phyloP scores from a whole-genome alignment of 2,113 vertebrate genomes.

The Rousettus leschenaultii region DNA sequence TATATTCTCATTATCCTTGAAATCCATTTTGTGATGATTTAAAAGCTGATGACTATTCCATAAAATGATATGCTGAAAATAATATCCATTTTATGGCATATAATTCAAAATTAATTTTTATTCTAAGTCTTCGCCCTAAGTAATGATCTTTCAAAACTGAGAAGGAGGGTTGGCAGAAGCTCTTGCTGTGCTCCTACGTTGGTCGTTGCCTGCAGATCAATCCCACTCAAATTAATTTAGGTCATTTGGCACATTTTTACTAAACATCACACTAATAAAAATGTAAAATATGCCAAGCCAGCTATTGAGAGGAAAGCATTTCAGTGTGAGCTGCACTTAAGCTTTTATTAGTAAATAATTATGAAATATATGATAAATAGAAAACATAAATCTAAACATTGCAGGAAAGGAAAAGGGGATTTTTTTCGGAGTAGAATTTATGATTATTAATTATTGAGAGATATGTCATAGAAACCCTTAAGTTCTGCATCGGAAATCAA shows the following conservation, averaged over 20 bases:
- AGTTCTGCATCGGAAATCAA: not conserved
- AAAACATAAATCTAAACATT: constrained; percentile 46
- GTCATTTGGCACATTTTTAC: constrained; percentile 47
- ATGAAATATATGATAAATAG: constrained; percentile 39
- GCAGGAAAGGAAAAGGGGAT: not conserved
- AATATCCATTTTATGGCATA: constrained; percentile 11
- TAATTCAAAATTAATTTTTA: constrained; percentile 60
- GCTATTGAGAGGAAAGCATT: not conserved
- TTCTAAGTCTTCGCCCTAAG: constrained; percentile 40
- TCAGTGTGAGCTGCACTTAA: constrained; percentile 38
- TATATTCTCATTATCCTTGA: not conserved
- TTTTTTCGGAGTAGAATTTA: not conserved
- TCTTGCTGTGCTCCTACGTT: constrained; percentile 4
- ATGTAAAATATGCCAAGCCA: constrained; percentile 48
- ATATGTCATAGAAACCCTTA: not conserved
- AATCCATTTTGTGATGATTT: not conserved
- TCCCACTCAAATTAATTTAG: constrained; percentile 52
- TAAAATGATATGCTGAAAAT: constrained; percentile 1
- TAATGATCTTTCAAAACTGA: constrained; percentile 32
- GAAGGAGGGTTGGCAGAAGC: not conserved
- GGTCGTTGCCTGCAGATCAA: constrained; percentile 1
- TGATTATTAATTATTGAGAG: not conserved
- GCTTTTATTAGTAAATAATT: constrained; percentile 19
- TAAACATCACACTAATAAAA: constrained; percentile 54
- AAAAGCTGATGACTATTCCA: not conserved